phyloP scores from a whole-genome alignment of 2,113 vertebrate genomes.

The Tyto alba region DNA sequence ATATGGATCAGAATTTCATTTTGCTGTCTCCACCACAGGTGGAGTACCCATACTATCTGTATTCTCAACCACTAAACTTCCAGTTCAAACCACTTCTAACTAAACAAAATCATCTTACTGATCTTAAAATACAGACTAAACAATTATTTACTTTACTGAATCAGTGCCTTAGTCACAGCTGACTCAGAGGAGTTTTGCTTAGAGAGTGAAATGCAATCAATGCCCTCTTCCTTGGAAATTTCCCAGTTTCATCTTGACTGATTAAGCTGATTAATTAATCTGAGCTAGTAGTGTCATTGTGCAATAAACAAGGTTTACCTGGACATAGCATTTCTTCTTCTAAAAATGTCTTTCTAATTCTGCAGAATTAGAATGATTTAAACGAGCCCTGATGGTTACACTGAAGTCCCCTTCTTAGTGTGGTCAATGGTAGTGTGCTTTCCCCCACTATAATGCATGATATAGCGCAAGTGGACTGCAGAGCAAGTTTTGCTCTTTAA shows the following conservation, averaged over 20 bases:
- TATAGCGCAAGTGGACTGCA: not conserved
- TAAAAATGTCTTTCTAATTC: not conserved
- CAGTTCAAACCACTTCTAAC: not conserved
- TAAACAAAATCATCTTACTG: not conserved
- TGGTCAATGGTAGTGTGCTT: not conserved
- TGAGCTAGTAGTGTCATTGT: not conserved
- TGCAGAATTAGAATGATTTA: not conserved
- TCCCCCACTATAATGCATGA: not conserved
- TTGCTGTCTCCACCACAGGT: not conserved
- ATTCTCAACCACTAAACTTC: not conserved
- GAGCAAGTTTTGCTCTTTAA: not conserved
- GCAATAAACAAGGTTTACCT: not conserved
- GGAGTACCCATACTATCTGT: not conserved
- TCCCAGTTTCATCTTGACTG: slow-evolving; percentile 2
- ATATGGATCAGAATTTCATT: not conserved
- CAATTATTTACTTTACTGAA: slow-evolving; percentile 28
- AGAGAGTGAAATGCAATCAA: not conserved
- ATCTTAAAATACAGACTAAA: not conserved
- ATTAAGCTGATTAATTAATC: slow-evolving; percentile 15
- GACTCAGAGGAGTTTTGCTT: slow-evolving; percentile 33
- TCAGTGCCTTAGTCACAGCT: slow-evolving; percentile 52
- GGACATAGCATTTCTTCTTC: not conserved
- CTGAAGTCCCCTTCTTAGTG: not conserved
- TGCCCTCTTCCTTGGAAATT: slow-evolving; percentile 3
- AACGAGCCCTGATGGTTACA: not conserved